Percentiles rank a stretch among this genome's conserved stretches.
Evolutionary conservation across 1,140 invertebrate species (phyloP).

Genomic region (Meloidogyne exigua): DNA sequence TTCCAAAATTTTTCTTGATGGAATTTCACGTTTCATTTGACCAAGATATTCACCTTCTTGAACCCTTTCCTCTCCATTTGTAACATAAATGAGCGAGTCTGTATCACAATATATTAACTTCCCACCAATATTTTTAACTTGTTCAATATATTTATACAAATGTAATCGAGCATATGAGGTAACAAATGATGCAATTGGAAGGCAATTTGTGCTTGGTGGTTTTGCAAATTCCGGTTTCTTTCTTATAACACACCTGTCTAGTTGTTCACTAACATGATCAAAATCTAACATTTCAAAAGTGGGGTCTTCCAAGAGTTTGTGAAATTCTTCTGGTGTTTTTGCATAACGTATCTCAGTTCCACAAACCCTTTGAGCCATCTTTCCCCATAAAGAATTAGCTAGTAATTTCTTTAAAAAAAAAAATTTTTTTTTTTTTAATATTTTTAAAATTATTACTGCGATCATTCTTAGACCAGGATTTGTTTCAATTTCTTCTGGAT

Average conservation of each 20-base stretch:
- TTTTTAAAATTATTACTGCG: neutral
- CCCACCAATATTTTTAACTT: neutral
- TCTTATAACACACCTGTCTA: conserved; percentile 1
- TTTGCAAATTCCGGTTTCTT: conserved; percentile 14
- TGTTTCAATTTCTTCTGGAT: neutral
- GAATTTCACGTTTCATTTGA: conserved; percentile 22
- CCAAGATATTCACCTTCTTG: conserved; percentile 18
- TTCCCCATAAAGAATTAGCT: conserved; percentile 31
- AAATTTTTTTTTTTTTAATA: too few species aligned
- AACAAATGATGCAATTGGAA: conserved; percentile 7
- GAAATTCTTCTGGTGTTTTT: conserved; percentile 12
- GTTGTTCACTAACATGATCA: conserved; percentile 15
- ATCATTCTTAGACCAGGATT: conserved; percentile 25
- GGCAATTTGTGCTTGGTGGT: conserved; percentile 17
- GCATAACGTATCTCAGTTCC: conserved; percentile 8
- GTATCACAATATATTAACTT: conserved; percentile 18
- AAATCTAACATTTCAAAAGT: conserved; percentile 13
- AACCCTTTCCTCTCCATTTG: neutral
- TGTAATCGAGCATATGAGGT: conserved; percentile 17
- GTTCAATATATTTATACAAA: conserved; percentile 23
- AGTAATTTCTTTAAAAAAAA: too few species aligned
- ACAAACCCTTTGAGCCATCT: conserved; percentile 14
- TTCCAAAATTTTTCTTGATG: conserved; percentile 25
- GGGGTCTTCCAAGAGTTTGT: neutral
- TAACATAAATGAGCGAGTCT: conserved; percentile 3